These are phyloP conservation scores for Sciurus niger DNA, from an alignment of 2,113 vertebrate genomes.

Conservation along the genomic window DNA sequence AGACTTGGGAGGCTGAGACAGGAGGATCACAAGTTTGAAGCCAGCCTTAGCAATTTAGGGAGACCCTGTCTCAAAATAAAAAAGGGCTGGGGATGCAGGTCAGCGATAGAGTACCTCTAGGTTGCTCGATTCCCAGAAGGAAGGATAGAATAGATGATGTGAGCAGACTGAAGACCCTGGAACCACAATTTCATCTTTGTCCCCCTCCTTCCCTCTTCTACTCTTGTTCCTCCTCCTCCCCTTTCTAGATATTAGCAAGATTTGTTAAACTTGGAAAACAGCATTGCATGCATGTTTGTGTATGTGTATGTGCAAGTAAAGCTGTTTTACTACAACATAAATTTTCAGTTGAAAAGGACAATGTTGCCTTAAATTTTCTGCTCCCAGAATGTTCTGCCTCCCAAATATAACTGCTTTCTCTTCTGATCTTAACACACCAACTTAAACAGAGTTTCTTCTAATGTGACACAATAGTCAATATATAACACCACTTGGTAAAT, in stretches of 20 bases:
- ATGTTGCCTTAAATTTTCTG: neutral
- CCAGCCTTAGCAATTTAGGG: no score
- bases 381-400: accelerated
- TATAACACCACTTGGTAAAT: neutral
- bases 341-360: neutral
- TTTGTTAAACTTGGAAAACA: neutral
- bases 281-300: neutral
- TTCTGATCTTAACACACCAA: neutral
- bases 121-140: no score
- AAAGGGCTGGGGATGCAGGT: no score
- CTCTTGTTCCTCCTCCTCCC: neutral
- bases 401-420: neutral
- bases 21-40: no score
- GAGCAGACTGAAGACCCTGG: neutral
- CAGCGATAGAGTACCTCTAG: no score
- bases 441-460: neutral
- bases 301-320: neutral
- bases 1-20: no score
- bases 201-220: neutral
- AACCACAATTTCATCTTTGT: neutral
- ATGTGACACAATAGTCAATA: neutral
- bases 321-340: neutral
- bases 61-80: no score
- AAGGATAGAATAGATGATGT: neutral
- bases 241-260: neutral